Percentiles rank a stretch among this genome's conserved stretches.
phyloP scores from a whole-genome alignment of 1,140 invertebrate genomes.

The Drosophila lini region DNA sequence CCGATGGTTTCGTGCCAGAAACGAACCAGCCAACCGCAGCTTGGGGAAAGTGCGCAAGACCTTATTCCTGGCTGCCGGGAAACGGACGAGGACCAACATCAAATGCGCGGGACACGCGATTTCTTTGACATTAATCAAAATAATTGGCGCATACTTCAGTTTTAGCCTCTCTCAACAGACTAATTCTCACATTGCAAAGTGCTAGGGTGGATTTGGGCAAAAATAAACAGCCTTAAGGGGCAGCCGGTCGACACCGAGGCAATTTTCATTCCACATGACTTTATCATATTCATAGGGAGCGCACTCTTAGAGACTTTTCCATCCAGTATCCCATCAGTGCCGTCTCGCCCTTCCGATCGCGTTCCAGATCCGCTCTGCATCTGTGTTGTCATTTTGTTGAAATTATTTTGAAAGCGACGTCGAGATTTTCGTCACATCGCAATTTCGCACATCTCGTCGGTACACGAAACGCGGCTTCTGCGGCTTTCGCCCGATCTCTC shows the following conservation, averaged over 20 bases:
- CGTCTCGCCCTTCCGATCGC: neutral
- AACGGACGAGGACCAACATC: slow-evolving; percentile 54
- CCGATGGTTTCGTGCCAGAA: slow-evolving; percentile 64
- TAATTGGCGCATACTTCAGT: slow-evolving; percentile 78
- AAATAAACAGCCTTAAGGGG: slow-evolving; percentile 25
- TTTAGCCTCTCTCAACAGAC: slow-evolving; percentile 73
- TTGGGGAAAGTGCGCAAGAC: slow-evolving; percentile 21
- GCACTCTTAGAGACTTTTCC: slow-evolving; percentile 23
- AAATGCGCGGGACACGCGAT: slow-evolving; percentile 78
- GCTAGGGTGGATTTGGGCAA: slow-evolving; percentile 16
- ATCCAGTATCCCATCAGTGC: neutral
- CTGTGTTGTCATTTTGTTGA: slow-evolving; percentile 64
- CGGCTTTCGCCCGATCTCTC: slow-evolving; percentile 61
- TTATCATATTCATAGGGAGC: slow-evolving; percentile 65
- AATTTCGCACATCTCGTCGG: slow-evolving; percentile 64
- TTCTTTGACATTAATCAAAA: slow-evolving; percentile 83
- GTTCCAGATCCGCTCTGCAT: slow-evolving; percentile 8
- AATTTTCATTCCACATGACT: slow-evolving; percentile 72
- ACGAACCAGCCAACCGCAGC: slow-evolving; percentile 23
- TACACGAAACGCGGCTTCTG: slow-evolving; percentile 31
- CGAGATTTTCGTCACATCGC: slow-evolving; percentile 72
- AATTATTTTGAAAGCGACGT: slow-evolving; percentile 80
- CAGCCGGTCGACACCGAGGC: slow-evolving; percentile 13
- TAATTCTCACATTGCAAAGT: slow-evolving; percentile 69
- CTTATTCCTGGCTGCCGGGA: slow-evolving; percentile 3